phyloP scores from a whole-genome alignment of 2,888 invertebrate species.

The Ariolimax columbianus region DNA sequence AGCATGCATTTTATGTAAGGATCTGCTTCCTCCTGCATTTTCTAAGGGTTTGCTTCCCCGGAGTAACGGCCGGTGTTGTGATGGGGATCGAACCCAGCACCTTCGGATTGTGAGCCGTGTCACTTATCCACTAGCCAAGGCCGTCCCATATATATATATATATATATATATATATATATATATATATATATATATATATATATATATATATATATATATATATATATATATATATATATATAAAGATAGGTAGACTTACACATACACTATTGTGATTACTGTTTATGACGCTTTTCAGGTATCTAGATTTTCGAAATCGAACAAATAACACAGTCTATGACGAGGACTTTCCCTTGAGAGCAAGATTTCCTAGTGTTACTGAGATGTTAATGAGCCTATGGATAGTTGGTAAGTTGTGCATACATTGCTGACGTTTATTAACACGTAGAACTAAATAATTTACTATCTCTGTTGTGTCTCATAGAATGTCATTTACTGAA shows the following conservation, averaged over 20 bases:
- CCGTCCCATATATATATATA: background rate
- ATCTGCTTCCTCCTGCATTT: too few relatives aligned
- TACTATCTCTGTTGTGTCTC: too few relatives aligned
- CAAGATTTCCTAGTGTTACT: conserved; percentile 61
- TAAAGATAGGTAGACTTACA: background rate
- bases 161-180: background rate
- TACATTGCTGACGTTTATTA: too few relatives aligned
- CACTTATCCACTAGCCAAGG: too few relatives aligned
- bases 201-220: background rate
- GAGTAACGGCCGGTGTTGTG: too few relatives aligned
- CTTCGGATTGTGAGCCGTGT: too few relatives aligned
- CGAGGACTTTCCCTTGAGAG: conserved; percentile 66
- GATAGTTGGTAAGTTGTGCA: conserved; percentile 67
- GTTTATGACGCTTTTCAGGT: conserved; percentile 13
- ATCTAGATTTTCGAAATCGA: conserved; percentile 36
- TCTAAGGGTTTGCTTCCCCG: too few relatives aligned
- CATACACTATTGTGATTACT: background rate
- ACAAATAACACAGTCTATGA: conserved; percentile 56
- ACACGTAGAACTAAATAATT: too few relatives aligned
- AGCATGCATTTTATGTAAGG: too few relatives aligned
- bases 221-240: background rate
- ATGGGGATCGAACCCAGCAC: too few relatives aligned
- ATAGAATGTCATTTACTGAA: too few relatives aligned
- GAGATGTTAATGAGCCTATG: conserved; percentile 68
- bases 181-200: background rate